Evolutionary conservation across 2,797 vertebrate species (phyloP), one percentile per base, ranked within the genome.

Genomic region (Hoplostethus mediterraneus): DNA sequence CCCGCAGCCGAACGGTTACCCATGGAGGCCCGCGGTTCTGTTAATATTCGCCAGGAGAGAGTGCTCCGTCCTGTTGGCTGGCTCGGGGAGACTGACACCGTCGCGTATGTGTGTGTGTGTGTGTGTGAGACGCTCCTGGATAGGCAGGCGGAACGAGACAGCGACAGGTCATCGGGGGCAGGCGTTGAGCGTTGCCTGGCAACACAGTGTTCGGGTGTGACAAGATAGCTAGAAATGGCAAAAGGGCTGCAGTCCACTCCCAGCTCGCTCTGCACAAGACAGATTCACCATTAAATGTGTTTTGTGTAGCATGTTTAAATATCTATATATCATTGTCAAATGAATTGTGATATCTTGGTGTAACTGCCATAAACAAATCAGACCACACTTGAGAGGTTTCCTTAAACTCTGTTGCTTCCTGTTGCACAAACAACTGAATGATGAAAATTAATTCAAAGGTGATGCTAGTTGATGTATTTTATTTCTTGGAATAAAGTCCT

Each of bases 1-100:
- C 75, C 60, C 65, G 70, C 53, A 21, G 71, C 54, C 7, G 81
- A 55, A 80, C 83, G 61, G 69, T 83, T 70, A 86, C 90, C 93
- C 94, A 94, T 94, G 84, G 88, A 91, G 85, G 80, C 81, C 17
- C 67, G 6, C 14, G 60, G 63, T 63, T 76, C 52, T 48, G 77
- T 47, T 56, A 2, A 54, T 40, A 48, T 65, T 64, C 65, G 36
- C 59, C 0, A 21, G 28, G 54, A 83, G 70, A 79, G 68, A 60
- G 72, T 56, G 56, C 3, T 61, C 62, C 30, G 75, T 63, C 56
- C 77, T 4, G 65, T 52, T 12, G 42, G 55, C 36, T 33, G 52
- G 25, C 54, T 45, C 14, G 13, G 51, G 49, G 48, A 61, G 36
- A 73, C 61, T 75, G 82, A 73, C 74, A 28, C 67, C 51, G 30